Evolutionary conservation across 2,113 vertebrate species (phyloP).

Genomic region (Poecilia latipinna): DNA sequence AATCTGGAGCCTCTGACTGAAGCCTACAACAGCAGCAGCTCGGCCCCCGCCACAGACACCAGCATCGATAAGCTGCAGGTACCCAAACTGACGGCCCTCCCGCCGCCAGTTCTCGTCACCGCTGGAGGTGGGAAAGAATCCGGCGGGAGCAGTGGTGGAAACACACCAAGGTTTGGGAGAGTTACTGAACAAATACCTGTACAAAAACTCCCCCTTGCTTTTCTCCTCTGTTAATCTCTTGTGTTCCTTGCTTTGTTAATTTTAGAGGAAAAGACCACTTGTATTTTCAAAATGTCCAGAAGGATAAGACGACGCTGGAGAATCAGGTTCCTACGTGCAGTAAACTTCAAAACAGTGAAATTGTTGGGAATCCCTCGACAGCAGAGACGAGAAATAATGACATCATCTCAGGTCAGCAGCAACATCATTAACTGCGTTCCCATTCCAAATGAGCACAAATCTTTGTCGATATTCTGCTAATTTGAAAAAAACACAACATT

Average conservation of each 20-base stretch:
- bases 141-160: slow-evolving; percentile 59
- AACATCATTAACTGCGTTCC: neutral
- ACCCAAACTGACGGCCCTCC: slow-evolving; percentile 42
- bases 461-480: no score
- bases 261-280: slow-evolving; percentile 84
- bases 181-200: neutral
- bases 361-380: slow-evolving; percentile 35
- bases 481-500: no score
- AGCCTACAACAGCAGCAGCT: slow-evolving; percentile 80
- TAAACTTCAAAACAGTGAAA: slow-evolving; percentile 43
- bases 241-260: slow-evolving; percentile 17
- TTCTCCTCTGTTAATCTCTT: neutral
- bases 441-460: no score
- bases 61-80: slow-evolving; percentile 60
- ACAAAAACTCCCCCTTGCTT: neutral
- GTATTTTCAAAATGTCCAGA: slow-evolving; percentile 72
- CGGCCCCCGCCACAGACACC: slow-evolving; percentile 70
- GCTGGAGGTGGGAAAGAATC: slow-evolving; percentile 65
- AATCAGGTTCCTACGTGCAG: slow-evolving; percentile 30
- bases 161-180: slow-evolving; percentile 81
- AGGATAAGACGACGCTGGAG: slow-evolving; percentile 48
- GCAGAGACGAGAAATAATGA: slow-evolving; percentile 75
- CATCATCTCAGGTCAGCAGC: slow-evolving; percentile 86
- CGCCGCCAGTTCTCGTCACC: slow-evolving; percentile 40
- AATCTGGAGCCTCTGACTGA: slow-evolving; percentile 87